phyloP scores from a whole-genome alignment of 1,140 invertebrate genomes.

The Nasonia longicornis region DNA sequence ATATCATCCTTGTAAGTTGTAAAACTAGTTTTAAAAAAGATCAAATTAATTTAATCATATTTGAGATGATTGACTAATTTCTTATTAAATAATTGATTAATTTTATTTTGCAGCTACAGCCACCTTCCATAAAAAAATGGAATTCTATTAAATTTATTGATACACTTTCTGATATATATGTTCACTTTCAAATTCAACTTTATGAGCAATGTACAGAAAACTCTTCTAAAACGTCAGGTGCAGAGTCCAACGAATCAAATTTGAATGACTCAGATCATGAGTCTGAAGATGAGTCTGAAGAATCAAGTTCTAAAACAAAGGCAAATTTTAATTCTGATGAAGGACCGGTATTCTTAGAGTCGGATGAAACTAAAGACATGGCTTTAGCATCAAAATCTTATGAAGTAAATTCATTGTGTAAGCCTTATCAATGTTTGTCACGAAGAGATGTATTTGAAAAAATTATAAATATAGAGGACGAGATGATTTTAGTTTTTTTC shows the following conservation, averaged over 20 bases:
- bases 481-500: not conserved
- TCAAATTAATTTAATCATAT: not conserved
- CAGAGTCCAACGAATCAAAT: not conserved
- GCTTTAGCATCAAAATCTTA: not conserved
- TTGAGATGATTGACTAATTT: too few relatives aligned
- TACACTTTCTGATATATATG: not conserved
- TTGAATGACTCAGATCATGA: not conserved
- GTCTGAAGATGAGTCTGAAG: not conserved
- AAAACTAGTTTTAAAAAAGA: not conserved
- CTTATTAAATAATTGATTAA: too few relatives aligned
- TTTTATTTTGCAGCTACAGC: constrained; percentile 12
- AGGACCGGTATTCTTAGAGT: not conserved
- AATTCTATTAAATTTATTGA: constrained; percentile 6
- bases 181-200: not conserved
- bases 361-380: not conserved
- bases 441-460: not conserved
- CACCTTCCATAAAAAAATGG: constrained; percentile 23
- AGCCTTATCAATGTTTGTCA: not conserved
- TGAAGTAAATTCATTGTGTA: not conserved
- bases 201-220: not conserved
- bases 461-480: not conserved
- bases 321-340: not conserved
- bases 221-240: too few relatives aligned
- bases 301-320: not conserved
- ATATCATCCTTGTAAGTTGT: constrained; percentile 12